phyloP scores from a whole-genome alignment of 2,888 invertebrate species.

The Coleophora deauratella region DNA sequence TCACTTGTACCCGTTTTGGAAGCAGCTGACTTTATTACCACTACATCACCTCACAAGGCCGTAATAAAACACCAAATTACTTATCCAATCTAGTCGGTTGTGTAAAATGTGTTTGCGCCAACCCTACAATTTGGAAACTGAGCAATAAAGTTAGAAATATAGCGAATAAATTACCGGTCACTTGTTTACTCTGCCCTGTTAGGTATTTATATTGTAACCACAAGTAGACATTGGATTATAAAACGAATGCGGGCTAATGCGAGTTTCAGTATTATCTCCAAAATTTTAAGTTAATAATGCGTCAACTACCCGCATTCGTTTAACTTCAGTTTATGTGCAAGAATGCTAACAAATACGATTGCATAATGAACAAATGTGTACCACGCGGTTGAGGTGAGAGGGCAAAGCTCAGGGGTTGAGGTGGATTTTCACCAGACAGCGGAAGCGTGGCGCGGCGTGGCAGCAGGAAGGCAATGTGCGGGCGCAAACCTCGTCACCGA shows the following conservation, averaged over 20 bases:
- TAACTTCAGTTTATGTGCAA: not conserved
- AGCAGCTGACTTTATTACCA: slow-evolving; percentile 20
- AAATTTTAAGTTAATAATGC: not conserved
- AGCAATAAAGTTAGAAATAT: slow-evolving; percentile 6
- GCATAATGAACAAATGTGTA: too few species aligned
- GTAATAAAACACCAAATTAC: slow-evolving; percentile 5
- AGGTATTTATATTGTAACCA: too few species aligned
- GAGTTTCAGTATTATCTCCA: too few species aligned
- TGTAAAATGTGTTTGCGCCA: too few species aligned
- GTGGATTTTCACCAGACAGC: slow-evolving; percentile 46
- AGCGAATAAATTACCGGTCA: too few species aligned
- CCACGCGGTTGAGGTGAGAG: too few species aligned
- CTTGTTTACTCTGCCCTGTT: too few species aligned
- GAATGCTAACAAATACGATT: too few species aligned
- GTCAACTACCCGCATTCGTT: not conserved
- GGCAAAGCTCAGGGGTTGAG: slow-evolving; percentile 34
- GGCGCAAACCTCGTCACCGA: slow-evolving; percentile 30
- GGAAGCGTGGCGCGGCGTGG: slow-evolving; percentile 37
- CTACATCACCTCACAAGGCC: slow-evolving; percentile 1
- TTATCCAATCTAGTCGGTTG: too few species aligned
- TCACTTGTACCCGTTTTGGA: slow-evolving; percentile 51
- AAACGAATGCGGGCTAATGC: not conserved
- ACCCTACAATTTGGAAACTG: too few species aligned
- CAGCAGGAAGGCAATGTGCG: slow-evolving; percentile 26
- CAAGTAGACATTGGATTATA: too few species aligned